These are phyloP conservation scores for Ornithoptera alexandrae DNA, from an alignment of 2,888 invertebrate species.

Conservation along the genomic window DNA sequence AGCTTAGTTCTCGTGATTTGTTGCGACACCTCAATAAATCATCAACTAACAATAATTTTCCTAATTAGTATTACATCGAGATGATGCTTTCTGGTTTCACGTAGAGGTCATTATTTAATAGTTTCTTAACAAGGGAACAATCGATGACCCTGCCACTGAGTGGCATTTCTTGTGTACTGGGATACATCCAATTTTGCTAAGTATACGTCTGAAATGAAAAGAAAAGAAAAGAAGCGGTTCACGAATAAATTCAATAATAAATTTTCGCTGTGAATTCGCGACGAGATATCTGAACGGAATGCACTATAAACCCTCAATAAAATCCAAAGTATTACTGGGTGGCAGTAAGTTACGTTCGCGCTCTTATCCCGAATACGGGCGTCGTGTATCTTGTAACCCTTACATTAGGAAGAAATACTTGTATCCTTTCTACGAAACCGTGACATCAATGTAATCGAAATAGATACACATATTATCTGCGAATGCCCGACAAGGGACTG, in stretches of 20 bases:
- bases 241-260: neutral
- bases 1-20: too few relatives aligned
- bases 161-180: conserved; percentile 5
- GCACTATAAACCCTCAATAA: conserved; percentile 20
- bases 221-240: too few relatives aligned
- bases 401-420: conserved; percentile 64
- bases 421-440: conserved; percentile 57
- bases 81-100: neutral
- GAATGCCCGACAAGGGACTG: conserved; percentile 57
- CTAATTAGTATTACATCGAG: too few relatives aligned
- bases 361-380: conserved; percentile 35
- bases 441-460: conserved; percentile 69
- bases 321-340: conserved; percentile 40
- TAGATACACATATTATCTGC: conserved; percentile 48
- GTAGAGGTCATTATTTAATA: conserved; percentile 8
- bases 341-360: conserved; percentile 39
- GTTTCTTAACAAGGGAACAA: conserved; percentile 8
- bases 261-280: neutral
- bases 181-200: neutral
- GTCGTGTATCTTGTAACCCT: conserved; percentile 53
- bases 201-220: too few relatives aligned
- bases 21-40: too few relatives aligned
- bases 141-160: conserved; percentile 15
- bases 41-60: too few relatives aligned
- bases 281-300: neutral